Percentiles rank a stretch among this genome's conserved stretches.
Conservation (phyloP, 2,797 vertebrate genomes). For the Luscinia luscinia region DNA sequence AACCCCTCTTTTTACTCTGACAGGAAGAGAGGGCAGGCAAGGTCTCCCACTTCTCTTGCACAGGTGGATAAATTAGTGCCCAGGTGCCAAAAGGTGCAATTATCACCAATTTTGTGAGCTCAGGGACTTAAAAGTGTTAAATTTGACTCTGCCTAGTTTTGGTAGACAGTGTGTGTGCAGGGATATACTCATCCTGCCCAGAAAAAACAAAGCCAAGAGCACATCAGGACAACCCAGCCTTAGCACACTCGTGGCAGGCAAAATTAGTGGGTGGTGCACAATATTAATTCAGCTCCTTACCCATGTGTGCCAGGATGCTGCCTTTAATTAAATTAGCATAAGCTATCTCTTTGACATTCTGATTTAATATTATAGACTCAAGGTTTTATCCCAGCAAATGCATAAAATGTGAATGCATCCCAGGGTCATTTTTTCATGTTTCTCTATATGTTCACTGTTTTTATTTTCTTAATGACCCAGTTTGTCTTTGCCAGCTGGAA, state of each 20-base stretch:
- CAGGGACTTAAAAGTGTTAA: neutral
- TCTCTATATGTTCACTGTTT: neutral
- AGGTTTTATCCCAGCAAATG: conserved; percentile 30
- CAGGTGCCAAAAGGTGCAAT: neutral
- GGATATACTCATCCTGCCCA: neutral
- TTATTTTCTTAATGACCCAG: conserved; percentile 17
- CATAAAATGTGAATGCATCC: neutral
- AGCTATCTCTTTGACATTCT: conserved; percentile 33
- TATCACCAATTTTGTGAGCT: neutral
- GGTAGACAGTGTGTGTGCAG: neutral
- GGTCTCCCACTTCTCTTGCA: neutral
- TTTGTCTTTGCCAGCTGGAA: conserved; percentile 21
- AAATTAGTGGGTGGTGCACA: conserved; percentile 23
- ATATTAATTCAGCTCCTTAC: conserved; percentile 32
- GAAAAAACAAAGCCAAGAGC: neutral
- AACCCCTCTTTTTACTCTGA: neutral
- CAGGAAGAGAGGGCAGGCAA: neutral
- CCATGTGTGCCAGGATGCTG: conserved; percentile 12
- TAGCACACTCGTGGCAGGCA: neutral
- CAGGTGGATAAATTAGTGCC: neutral
- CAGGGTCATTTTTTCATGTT: conserved; percentile 9
- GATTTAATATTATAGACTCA: conserved; percentile 10
- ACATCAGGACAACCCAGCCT: neutral
- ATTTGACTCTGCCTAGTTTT: neutral
- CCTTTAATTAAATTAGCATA: conserved; percentile 70